Evolutionary conservation across 2,888 invertebrate genomes (phyloP).

Genomic region (Athalia rosae): DNA sequence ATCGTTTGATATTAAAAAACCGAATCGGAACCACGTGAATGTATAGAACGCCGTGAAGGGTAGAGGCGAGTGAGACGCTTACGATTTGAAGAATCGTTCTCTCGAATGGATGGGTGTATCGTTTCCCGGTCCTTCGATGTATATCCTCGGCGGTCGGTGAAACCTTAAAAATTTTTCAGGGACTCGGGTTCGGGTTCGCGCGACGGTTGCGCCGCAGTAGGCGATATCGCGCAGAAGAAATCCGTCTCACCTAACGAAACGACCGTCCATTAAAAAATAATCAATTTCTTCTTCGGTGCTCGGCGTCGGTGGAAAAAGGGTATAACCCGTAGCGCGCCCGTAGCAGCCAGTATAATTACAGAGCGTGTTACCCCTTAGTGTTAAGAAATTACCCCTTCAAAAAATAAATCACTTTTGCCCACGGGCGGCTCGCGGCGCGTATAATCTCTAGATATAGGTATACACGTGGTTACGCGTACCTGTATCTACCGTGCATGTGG

Average conservation of each 20-base stretch:
- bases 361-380: constrained; percentile 45
- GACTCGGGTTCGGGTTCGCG: constrained; percentile 14
- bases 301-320: constrained; percentile 38
- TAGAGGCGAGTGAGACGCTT: no score
- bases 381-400: constrained; percentile 44
- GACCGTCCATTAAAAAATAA: constrained; percentile 45
- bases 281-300: constrained; percentile 32
- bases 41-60: no score
- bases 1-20: no score
- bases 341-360: constrained; percentile 40
- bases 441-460: not conserved
- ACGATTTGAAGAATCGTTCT: not conserved
- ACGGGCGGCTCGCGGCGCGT: constrained; percentile 24
- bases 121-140: constrained; percentile 9
- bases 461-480: not conserved
- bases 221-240: constrained; percentile 27
- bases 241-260: constrained; percentile 41
- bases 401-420: constrained; percentile 44
- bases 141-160: constrained; percentile 13
- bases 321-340: constrained; percentile 24
- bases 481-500: not conserved
- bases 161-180: constrained; percentile 1
- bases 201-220: constrained; percentile 2
- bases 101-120: not conserved
- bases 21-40: no score